Conservation (phyloP, 2,113 vertebrate species). For the Strigops habroptila region DNA sequence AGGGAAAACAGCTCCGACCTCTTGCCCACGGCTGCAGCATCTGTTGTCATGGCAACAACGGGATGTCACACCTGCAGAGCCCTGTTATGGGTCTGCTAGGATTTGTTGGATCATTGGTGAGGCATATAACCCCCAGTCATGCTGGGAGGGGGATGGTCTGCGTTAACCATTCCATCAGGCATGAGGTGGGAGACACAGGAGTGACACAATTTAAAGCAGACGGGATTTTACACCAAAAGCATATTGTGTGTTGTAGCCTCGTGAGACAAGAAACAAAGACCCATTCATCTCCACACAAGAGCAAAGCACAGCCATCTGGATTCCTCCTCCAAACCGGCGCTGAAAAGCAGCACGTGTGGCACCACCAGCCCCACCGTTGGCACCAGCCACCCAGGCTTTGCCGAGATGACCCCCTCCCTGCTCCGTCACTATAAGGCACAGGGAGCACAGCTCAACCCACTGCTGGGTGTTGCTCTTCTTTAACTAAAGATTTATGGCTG, state of each 20-base stretch:
- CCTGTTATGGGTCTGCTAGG: background rate
- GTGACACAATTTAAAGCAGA: background rate
- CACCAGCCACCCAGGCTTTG: background rate
- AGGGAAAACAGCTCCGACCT: background rate
- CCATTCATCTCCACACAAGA: accelerated
- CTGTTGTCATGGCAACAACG: background rate
- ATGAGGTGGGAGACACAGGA: background rate
- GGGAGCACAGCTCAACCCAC: background rate
- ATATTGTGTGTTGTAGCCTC: background rate
- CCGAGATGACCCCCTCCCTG: background rate
- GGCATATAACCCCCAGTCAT: background rate
- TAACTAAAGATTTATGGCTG: slow-evolving; percentile 24
- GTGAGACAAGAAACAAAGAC: background rate
- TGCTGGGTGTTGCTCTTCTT: slow-evolving; percentile 6
- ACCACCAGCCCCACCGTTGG: background rate
- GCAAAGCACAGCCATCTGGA: background rate
- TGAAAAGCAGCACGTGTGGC: background rate
- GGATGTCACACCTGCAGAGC: slow-evolving; percentile 53
- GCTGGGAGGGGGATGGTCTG: background rate
- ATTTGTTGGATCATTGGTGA: slow-evolving; percentile 4
- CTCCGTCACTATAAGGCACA: background rate
- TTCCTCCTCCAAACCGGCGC: background rate
- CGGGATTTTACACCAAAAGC: background rate
- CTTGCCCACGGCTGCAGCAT: slow-evolving; percentile 19
- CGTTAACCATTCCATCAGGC: background rate